Evolutionary conservation across 2,888 invertebrate genomes (phyloP).

Genomic region (Drepana falcataria): DNA sequence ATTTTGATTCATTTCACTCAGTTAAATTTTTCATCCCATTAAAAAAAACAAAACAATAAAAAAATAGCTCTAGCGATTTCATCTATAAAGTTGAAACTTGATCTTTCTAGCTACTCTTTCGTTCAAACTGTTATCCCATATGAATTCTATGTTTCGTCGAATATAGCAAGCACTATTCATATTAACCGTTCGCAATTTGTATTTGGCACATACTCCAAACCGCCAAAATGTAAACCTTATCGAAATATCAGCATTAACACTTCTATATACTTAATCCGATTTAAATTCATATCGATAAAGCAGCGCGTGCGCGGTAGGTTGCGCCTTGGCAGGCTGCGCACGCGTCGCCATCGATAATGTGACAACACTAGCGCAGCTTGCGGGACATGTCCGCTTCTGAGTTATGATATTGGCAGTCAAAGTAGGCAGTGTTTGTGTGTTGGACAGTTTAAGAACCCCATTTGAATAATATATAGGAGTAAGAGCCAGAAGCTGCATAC

Average conservation of each 20-base stretch:
- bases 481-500: not conserved
- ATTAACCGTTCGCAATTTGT: too few species aligned
- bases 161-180: too few species aligned
- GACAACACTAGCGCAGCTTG: slow-evolving; percentile 22
- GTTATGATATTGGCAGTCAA: slow-evolving; percentile 6
- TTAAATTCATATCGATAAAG: slow-evolving; percentile 67
- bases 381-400: slow-evolving; percentile 9
- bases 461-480: not conserved
- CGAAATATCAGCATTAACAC: slow-evolving; percentile 13
- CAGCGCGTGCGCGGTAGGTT: slow-evolving; percentile 61
- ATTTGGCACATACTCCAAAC: not conserved
- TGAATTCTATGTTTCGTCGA: too few species aligned
- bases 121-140: too few species aligned
- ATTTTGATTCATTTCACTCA: too few species aligned
- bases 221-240: not conserved
- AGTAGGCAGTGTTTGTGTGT: slow-evolving; percentile 1
- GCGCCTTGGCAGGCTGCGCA: slow-evolving; percentile 50
- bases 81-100: too few species aligned
- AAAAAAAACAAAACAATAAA: too few species aligned
- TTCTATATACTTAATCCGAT: slow-evolving; percentile 55
- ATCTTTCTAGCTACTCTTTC: too few species aligned
- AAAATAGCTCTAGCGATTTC: too few species aligned
- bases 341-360: slow-evolving; percentile 35
- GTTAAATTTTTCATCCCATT: too few species aligned
- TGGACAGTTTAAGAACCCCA: not conserved